Evolutionary conservation across 2,113 vertebrate species (phyloP).

Genomic region (Seriola rivoliana): DNA sequence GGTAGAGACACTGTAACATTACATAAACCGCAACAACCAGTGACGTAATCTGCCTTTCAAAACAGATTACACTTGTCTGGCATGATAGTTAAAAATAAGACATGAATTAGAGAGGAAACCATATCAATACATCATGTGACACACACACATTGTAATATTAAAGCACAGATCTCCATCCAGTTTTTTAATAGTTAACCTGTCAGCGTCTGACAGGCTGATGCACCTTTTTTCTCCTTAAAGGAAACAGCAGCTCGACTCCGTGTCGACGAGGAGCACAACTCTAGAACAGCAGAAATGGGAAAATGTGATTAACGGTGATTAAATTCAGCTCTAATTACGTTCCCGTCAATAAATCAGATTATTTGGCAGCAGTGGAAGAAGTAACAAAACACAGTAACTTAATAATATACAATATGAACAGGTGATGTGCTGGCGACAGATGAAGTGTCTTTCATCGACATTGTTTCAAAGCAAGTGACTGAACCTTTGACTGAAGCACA

Average conservation of each 20-base stretch:
- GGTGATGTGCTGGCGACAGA: neutral
- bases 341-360: neutral
- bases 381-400: neutral
- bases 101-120: conserved; percentile 1
- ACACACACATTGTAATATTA: neutral
- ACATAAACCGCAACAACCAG: conserved; percentile 20
- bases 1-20: neutral
- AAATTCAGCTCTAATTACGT: neutral
- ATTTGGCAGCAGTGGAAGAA: neutral
- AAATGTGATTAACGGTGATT: neutral
- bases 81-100: neutral
- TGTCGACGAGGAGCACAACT: conserved; percentile 43
- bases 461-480: neutral
- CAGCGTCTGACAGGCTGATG: conserved; percentile 63
- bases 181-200: conserved; percentile 42
- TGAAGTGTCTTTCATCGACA: neutral
- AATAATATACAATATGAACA: neutral
- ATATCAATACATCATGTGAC: neutral
- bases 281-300: conserved; percentile 39
- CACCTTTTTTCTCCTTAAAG: conserved; percentile 75
- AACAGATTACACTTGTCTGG: neutral
- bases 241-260: conserved; percentile 52
- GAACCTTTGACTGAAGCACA: neutral
- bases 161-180: neutral
- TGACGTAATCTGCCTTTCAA: conserved; percentile 31